phyloP scores from a whole-genome alignment of 2,797 vertebrate genomes.

The Pelodytes ibericus region DNA sequence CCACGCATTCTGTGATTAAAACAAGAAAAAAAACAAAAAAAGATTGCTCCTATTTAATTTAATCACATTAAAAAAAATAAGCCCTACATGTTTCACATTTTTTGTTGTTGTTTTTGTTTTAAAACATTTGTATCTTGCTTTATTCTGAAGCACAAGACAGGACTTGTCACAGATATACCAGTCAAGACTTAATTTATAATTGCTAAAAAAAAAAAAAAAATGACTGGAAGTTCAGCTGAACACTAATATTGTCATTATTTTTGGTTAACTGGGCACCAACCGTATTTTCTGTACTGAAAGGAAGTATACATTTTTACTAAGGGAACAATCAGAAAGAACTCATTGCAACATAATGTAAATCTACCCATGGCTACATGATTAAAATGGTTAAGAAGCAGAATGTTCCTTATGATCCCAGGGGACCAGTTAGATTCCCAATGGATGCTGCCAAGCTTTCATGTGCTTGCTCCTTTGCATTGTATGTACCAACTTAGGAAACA shows the following conservation, averaged over 20 bases:
- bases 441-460: too few relatives aligned
- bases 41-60: slow-evolving; percentile 32
- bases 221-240: not conserved
- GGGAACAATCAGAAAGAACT: too few relatives aligned
- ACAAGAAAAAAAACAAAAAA: not conserved
- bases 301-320: too few relatives aligned
- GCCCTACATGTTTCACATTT: not conserved
- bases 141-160: slow-evolving; percentile 24
- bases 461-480: too few relatives aligned
- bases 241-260: not conserved
- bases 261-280: not conserved
- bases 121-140: not conserved
- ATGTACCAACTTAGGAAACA: too few relatives aligned
- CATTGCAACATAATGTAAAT: too few relatives aligned
- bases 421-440: too few relatives aligned
- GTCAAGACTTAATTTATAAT: not conserved
- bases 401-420: too few relatives aligned
- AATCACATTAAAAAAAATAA: slow-evolving; percentile 40
- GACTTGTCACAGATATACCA: slow-evolving; percentile 5
- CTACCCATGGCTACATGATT: too few relatives aligned
- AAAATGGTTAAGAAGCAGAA: too few relatives aligned
- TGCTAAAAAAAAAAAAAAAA: too few relatives aligned
- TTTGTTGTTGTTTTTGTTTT: slow-evolving; percentile 9
- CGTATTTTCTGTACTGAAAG: too few relatives aligned
- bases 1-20: slow-evolving; percentile 14